Base-by-base conservation (phyloP, 2,888 invertebrate genomes). In the Ennomos quercinarius region DNA sequence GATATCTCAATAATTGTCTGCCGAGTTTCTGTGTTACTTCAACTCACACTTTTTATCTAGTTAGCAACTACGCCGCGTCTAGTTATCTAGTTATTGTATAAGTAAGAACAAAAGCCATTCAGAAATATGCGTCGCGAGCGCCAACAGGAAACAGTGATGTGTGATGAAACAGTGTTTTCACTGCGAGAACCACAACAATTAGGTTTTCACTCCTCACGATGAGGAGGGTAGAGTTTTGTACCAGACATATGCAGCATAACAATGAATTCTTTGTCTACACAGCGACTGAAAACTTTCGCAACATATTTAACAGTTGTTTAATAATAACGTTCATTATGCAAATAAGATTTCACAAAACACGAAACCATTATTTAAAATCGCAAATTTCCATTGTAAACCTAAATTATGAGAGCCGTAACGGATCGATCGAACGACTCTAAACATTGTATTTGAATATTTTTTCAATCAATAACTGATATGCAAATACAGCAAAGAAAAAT, bases 401-500 rank as follows among this genome's bases (percentile, higher is more conserved):
- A 77, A 83, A 84, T 87, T 81, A 86, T 78, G 80, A 88, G 83
- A 83, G 74, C 88, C 89, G 84, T 91, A 87, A 89, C 90, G 89
- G 85, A 91, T 86, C 84, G 82, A 89, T 87, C 78, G 87, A 87
- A 74, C 79, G 79, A 78, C 74, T 85, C 76, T 80, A 86, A 89
- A 87, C 84, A 81, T 76, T 78, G 63, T 53, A 91, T 92, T 91
- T 90, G 78, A 92, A 92, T 92, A 89, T 90, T 89, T 88, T 90
- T 89, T 86, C 91, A 90, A 92, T 92, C 92, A 92, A 92, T 92
- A 91, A 90, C 86, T 84, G 87, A 89, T 88, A 91, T 92, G 91
- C 90, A 92, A 90, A 91, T 89, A 61, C 72, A 60, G 64, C 59
- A 80, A 83, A 83, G 85, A 79, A 80, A 71, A 68, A 78, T 76